Percentiles rank a stretch among this genome's conserved stretches.
These are phyloP conservation scores for Hippocampus kuda DNA, from an alignment of 2,797 vertebrate genomes.

Conservation along the genomic window DNA sequence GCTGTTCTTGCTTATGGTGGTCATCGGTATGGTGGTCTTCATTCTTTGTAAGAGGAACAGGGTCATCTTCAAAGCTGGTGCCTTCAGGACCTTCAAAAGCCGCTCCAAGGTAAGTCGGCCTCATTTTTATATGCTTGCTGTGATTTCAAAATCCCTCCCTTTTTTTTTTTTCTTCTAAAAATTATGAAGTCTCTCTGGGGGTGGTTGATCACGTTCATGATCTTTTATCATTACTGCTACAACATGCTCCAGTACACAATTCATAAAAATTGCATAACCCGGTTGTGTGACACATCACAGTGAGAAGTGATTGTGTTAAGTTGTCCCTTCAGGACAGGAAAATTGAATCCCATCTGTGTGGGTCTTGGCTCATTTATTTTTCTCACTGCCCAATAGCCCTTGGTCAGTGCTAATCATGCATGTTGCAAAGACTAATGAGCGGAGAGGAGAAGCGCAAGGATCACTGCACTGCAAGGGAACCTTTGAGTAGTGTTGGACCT, in stretches of 20 bases:
- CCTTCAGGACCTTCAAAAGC: constrained; percentile 83
- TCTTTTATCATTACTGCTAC: background rate
- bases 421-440: constrained; percentile 38
- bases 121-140: background rate
- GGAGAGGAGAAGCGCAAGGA: constrained; percentile 16
- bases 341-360: constrained; percentile 24
- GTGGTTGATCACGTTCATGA: background rate
- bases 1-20: constrained; percentile 81
- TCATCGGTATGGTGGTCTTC: constrained; percentile 87
- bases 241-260: constrained; percentile 5
- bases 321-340: constrained; percentile 33
- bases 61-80: constrained; percentile 87
- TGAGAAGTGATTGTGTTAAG: constrained; percentile 28
- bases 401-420: constrained; percentile 43
- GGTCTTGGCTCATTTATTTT: constrained; percentile 25
- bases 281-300: constrained; percentile 13
- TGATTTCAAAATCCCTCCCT: background rate
- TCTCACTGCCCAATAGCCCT: constrained; percentile 18
- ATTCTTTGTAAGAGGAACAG: constrained; percentile 94
- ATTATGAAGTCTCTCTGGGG: background rate
- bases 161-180: background rate
- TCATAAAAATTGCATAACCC: constrained; percentile 17
- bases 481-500: constrained; percentile 26
- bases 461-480: constrained; percentile 33
- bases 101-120: constrained; percentile 78